A percentile compares a stretch with the other conserved stretches of the same genome.
These are phyloP conservation scores for Trichonephila inaurata DNA, from an alignment of 1,140 invertebrate genomes.

Conservation along the genomic window DNA sequence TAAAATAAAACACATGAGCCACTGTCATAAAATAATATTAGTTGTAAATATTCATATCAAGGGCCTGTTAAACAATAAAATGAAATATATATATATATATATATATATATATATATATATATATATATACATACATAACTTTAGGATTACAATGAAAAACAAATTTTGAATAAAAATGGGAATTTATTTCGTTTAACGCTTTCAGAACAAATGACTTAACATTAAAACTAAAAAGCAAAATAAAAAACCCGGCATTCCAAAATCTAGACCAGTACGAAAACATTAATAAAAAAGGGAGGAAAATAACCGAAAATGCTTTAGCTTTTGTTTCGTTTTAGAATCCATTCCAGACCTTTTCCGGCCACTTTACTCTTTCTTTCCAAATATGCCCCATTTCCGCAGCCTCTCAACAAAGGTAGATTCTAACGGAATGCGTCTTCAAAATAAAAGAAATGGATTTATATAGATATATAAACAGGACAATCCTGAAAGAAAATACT, in stretches of 20 bases:
- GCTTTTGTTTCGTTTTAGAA: conserved; percentile 64
- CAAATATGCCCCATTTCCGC: conserved; percentile 61
- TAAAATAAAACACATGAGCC: too few relatives aligned
- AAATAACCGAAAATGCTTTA: conserved; percentile 8
- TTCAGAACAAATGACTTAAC: too few relatives aligned
- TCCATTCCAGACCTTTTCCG: conserved; percentile 47
- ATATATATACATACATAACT: too few relatives aligned
- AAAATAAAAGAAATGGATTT: conserved; percentile 29
- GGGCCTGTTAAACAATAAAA: too few relatives aligned
- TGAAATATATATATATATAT: too few relatives aligned
- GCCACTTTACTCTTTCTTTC: conserved; percentile 7
- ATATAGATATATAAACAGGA: neutral
- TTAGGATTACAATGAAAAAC: too few relatives aligned
- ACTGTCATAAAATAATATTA: too few relatives aligned
- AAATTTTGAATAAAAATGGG: too few relatives aligned
- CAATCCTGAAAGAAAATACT: conserved; percentile 31
- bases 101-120: too few relatives aligned
- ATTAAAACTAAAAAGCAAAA: too few relatives aligned
- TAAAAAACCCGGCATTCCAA: neutral
- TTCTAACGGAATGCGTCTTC: neutral
- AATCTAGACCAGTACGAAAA: neutral
- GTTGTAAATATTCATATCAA: too few relatives aligned
- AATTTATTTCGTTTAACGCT: too few relatives aligned
- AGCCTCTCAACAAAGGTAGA: conserved; percentile 61
- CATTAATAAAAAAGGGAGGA: conserved; percentile 34